Evolutionary conservation across 2,888 invertebrate genomes (phyloP), one percentile per base, ranked within the genome.

Genomic region (Oeneis ivallda): DNA sequence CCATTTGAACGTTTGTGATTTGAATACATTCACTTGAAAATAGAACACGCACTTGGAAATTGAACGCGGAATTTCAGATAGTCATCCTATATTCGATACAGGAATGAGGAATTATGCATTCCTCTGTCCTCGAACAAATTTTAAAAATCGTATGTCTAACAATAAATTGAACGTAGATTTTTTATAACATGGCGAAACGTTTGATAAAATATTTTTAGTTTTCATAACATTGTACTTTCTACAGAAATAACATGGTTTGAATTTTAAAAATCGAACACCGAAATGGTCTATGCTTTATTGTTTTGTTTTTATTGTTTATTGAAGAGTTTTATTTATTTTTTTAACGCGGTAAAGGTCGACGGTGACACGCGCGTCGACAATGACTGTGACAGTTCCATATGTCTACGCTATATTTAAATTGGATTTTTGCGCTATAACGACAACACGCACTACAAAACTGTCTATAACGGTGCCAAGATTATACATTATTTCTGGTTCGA

Each of bases 311-410:
- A 15, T 56, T 68, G 66, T 58, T 45, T 63, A 49, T 59, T 67
- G 52, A 67, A 66, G 64, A 54, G 69, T 70, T 72, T 75, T 69
- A 70, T 76, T 76, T 75, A 72, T 75, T 76, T 71, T 65, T 69
- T 72, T 69, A 75, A 71, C 74, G 60, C 61, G 66, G 66, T 67
- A 71, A 74, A 74, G 67, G 68, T 72, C 69, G 71, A 58, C 62
- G 76, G 79, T 81, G 82, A 86, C 76, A 85, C 81, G 78, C 81
- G 80, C 84, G 81, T 76, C 82, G 81, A 87, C 84, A 86, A 86
- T 90, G 88, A 88, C 86, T 84, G 84, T 90, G 88, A 88, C 86
- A 84, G 84, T 80, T 81, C 76, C 84, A 83, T 84, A 84, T 78
- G 84, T 83, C 79, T 80, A 78, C 79, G 80, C 83, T 85, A 83